A percentile compares a stretch with the other conserved stretches of the same genome.
phyloP scores from a whole-genome alignment of 2,888 invertebrate species.

The Periphyllus acericola region DNA sequence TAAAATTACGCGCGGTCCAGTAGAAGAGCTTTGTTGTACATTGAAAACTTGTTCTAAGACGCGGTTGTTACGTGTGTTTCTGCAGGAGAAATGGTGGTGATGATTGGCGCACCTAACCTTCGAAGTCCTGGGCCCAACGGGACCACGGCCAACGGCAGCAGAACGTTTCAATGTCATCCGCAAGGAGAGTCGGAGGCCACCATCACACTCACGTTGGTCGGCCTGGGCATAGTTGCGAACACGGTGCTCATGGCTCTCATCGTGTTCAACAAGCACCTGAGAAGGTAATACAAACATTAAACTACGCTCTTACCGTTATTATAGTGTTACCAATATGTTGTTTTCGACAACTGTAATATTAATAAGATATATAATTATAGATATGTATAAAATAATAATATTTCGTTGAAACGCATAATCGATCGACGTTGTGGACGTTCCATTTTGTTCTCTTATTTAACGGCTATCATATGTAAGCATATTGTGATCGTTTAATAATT shows the following conservation, averaged over 20 bases:
- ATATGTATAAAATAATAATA: too few relatives aligned
- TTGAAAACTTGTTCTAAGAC: neutral
- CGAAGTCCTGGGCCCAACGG: constrained; percentile 77
- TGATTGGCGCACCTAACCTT: constrained; percentile 80
- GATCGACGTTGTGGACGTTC: too few relatives aligned
- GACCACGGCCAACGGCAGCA: constrained; percentile 67
- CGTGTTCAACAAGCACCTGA: constrained; percentile 79
- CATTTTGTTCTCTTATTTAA: too few relatives aligned
- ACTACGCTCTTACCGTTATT: too few relatives aligned
- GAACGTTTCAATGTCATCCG: constrained; percentile 81
- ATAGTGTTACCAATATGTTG: too few relatives aligned
- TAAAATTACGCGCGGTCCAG: neutral
- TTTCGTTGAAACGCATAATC: too few relatives aligned
- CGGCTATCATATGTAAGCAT: too few relatives aligned
- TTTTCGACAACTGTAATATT: too few relatives aligned
- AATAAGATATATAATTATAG: too few relatives aligned
- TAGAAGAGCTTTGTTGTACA: neutral
- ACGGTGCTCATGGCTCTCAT: constrained; percentile 84
- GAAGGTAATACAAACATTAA: constrained; percentile 74
- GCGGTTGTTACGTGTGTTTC: neutral
- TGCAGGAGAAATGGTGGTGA: constrained; percentile 77
- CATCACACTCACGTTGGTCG: constrained; percentile 79
- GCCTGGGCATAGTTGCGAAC: constrained; percentile 84
- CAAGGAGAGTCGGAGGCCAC: constrained; percentile 83
- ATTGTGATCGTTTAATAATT: too few relatives aligned